These are phyloP conservation scores for Argentina silus DNA, from an alignment of 2,797 vertebrate species.

Conservation along the genomic window DNA sequence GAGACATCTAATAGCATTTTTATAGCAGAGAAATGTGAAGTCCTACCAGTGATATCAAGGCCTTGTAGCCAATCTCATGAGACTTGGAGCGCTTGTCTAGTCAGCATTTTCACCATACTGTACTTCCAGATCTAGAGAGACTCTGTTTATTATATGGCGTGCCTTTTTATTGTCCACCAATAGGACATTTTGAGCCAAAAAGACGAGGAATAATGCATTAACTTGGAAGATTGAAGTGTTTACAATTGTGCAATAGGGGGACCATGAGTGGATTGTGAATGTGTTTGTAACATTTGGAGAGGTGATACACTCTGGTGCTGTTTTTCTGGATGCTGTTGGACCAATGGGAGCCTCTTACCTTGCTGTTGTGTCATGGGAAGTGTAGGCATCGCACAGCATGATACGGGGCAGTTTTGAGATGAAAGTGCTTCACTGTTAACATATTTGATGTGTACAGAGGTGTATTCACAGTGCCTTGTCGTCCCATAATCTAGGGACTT, in stretches of 20 bases:
- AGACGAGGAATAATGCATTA: conserved; percentile 41
- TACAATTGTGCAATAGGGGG: conserved; percentile 78
- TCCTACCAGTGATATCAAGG: conserved; percentile 33
- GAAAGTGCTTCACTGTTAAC: conserved; percentile 1
- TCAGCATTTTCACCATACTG: conserved; percentile 11
- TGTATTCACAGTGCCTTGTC: conserved; percentile 29
- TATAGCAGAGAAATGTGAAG: conserved; percentile 67
- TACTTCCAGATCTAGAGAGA: conserved; percentile 41
- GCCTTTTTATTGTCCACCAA: conserved; percentile 50
- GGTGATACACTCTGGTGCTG: not conserved
- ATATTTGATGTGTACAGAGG: conserved; percentile 34
- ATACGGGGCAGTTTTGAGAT: not conserved
- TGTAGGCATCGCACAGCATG: conserved; percentile 12
- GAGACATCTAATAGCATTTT: conserved; percentile 31
- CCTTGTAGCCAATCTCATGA: conserved; percentile 12
- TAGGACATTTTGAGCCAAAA: conserved; percentile 51
- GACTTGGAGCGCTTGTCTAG: conserved; percentile 43
- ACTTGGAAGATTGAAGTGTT: conserved; percentile 66
- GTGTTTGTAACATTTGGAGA: conserved; percentile 38
- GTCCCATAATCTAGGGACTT: conserved; percentile 6
- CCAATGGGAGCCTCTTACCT: not conserved
- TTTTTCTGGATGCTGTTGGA: conserved; percentile 6
- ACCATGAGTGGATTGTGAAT: conserved; percentile 67
- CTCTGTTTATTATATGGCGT: conserved; percentile 2
- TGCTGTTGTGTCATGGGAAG: conserved; percentile 30